Evolutionary conservation across 2,888 invertebrate species (phyloP).

Genomic region (Autographa gamma): DNA sequence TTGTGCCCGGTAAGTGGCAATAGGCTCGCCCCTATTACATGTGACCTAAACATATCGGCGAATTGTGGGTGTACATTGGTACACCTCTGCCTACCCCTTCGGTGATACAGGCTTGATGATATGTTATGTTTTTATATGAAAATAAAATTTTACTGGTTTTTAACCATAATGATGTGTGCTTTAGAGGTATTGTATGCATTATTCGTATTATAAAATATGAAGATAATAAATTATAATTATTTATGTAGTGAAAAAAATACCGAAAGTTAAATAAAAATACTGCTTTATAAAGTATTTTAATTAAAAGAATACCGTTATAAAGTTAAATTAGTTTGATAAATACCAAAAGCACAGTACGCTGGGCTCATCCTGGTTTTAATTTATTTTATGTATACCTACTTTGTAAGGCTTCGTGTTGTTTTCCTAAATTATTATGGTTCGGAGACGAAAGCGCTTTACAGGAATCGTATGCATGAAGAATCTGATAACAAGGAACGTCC

Average conservation of each 20-base stretch:
- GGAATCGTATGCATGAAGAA: background rate
- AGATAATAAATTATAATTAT: background rate
- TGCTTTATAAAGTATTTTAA: constrained; percentile 40
- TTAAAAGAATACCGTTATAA: constrained; percentile 50
- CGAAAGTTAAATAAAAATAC: constrained; percentile 18
- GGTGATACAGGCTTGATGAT: no score
- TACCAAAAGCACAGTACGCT: constrained; percentile 38
- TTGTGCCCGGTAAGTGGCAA: no score
- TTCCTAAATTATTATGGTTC: constrained; percentile 21
- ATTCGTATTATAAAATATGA: no score
- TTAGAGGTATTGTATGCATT: no score
- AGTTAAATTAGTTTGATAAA: constrained; percentile 62
- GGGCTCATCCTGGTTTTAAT: constrained; percentile 31
- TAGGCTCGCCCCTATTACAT: no score
- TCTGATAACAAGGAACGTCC: background rate
- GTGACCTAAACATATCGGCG: no score
- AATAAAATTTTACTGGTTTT: no score
- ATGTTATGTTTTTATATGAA: no score
- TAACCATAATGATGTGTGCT: no score
- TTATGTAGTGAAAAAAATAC: constrained; percentile 2
- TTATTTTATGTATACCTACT: constrained; percentile 50
- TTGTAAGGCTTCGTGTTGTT: constrained; percentile 51
- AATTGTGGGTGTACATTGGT: no score
- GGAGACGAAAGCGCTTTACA: background rate
- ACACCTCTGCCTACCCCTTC: no score